phyloP scores from a whole-genome alignment of 2,888 invertebrate genomes.

The Epirrita christyi region DNA sequence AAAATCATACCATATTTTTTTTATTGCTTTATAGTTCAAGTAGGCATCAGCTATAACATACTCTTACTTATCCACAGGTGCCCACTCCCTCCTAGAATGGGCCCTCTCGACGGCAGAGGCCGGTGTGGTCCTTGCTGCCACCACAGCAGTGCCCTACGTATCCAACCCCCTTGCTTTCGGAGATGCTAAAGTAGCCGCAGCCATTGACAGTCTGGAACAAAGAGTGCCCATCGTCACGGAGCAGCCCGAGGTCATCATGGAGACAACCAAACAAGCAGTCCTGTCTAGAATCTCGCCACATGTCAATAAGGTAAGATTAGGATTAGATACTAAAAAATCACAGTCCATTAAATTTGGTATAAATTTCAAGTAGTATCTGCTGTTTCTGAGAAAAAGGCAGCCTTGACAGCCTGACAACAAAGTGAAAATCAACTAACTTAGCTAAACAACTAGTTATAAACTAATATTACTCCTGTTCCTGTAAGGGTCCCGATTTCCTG shows the following conservation, averaged over 20 bases:
- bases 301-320: slow-evolving; percentile 76
- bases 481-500: no score
- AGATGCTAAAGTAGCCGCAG: slow-evolving; percentile 87
- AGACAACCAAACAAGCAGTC: slow-evolving; percentile 85
- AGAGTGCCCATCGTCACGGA: slow-evolving; percentile 88
- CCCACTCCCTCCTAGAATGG: slow-evolving; percentile 88
- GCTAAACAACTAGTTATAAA: no score
- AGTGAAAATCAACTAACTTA: no score
- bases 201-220: slow-evolving; percentile 87
- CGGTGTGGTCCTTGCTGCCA: slow-evolving; percentile 86
- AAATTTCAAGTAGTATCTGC: no score
- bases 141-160: slow-evolving; percentile 86
- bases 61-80: slow-evolving; percentile 62
- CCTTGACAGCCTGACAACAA: no score
- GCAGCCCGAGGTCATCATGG: slow-evolving; percentile 85
- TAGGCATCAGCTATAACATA: no score
- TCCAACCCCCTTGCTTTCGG: slow-evolving; percentile 77
- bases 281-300: slow-evolving; percentile 83
- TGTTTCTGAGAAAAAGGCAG: no score
- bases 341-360: no score
- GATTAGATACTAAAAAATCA: no score
- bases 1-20: no score
- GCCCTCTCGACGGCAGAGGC: slow-evolving; percentile 88
- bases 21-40: no score
- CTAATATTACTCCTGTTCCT: no score